Conservation (phyloP, 2,888 invertebrate species). For the Drosophila ezoana region DNA sequence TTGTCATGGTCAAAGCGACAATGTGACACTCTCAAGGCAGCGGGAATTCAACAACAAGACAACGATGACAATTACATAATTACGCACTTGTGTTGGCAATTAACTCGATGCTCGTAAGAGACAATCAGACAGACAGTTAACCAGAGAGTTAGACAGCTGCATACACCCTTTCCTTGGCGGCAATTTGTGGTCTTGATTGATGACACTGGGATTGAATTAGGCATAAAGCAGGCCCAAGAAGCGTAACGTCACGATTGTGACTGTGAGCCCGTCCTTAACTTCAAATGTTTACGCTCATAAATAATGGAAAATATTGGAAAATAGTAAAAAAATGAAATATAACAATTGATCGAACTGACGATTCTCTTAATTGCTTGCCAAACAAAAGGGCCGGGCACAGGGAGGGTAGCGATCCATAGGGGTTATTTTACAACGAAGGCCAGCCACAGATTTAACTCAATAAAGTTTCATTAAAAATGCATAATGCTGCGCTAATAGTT, state of each 20-base stretch:
- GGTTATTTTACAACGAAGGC: constrained; percentile 56
- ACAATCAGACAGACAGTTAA: constrained; percentile 14
- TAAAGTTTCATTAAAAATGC: constrained; percentile 64
- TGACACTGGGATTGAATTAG: constrained; percentile 57
- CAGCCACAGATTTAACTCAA: constrained; percentile 68
- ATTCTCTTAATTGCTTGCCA: constrained; percentile 27
- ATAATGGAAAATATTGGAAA: constrained; percentile 39
- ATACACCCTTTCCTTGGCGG: constrained; percentile 36
- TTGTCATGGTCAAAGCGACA: constrained; percentile 55
- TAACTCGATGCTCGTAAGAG: constrained; percentile 57
- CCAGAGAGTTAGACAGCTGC: not conserved
- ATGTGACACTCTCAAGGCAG: constrained; percentile 38
- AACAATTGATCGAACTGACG: constrained; percentile 66
- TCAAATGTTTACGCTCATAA: constrained; percentile 76
- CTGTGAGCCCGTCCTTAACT: constrained; percentile 46
- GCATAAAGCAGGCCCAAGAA: constrained; percentile 6
- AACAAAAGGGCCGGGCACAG: too few relatives aligned
- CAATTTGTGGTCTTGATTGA: constrained; percentile 67
- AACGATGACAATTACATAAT: constrained; percentile 73
- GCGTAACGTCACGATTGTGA: not conserved
- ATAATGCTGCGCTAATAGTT: constrained; percentile 67
- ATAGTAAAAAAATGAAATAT: constrained; percentile 26
- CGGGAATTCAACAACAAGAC: constrained; percentile 30
- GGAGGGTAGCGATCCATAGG: constrained; percentile 17
- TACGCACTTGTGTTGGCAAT: constrained; percentile 72